phyloP scores from a whole-genome alignment of 2,888 invertebrate species.

The Drosophila limbata region DNA sequence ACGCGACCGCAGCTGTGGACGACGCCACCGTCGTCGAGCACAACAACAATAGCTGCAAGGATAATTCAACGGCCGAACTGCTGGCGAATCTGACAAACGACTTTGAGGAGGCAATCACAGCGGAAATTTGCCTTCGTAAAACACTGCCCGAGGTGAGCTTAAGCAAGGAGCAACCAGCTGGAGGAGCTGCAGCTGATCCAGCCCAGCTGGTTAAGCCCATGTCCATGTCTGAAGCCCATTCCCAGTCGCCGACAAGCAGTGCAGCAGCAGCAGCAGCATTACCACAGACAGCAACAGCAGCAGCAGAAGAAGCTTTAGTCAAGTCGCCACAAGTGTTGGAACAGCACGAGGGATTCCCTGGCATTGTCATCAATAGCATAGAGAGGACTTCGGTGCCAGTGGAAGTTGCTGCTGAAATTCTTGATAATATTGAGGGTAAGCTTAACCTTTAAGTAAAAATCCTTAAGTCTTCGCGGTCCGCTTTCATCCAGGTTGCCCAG shows the following conservation, averaged over 20 bases:
- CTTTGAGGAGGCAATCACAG: constrained; percentile 81
- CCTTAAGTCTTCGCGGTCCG: background rate
- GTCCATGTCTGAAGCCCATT: constrained; percentile 50
- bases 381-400: constrained; percentile 8
- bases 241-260: constrained; percentile 46
- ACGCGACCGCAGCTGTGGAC: constrained; percentile 29
- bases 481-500: background rate
- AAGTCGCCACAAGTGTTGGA: constrained; percentile 17
- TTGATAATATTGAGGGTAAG: constrained; percentile 82
- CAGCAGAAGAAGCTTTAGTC: constrained; percentile 10
- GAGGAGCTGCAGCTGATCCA: constrained; percentile 9
- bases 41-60: constrained; percentile 70
- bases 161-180: constrained; percentile 52
- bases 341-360: constrained; percentile 16
- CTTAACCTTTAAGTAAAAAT: constrained; percentile 1
- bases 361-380: constrained; percentile 13
- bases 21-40: constrained; percentile 53
- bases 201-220: constrained; percentile 15
- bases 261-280: constrained; percentile 23
- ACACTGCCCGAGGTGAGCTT: constrained; percentile 76
- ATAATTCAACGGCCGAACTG: constrained; percentile 76
- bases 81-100: constrained; percentile 80
- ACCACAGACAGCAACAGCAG: background rate
- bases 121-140: constrained; percentile 83
- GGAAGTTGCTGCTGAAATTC: constrained; percentile 72